phyloP scores from a whole-genome alignment of 2,797 vertebrate genomes.

The Champsocephalus gunnari region DNA sequence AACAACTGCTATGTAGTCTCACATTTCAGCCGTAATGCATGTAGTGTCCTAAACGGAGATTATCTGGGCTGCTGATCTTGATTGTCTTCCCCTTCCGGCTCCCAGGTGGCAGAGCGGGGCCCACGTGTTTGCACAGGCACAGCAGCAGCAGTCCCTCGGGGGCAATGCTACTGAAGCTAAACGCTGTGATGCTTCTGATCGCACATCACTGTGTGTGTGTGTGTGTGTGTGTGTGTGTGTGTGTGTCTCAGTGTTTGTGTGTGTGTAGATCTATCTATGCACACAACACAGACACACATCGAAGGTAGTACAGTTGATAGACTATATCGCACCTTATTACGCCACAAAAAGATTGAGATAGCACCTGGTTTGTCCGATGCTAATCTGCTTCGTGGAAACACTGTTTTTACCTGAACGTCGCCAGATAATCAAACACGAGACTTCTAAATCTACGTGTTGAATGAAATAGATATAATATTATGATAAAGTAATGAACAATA shows the following conservation, averaged over 20 bases:
- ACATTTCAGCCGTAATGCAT: conserved; percentile 79
- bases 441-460: conserved; percentile 49
- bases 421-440: conserved; percentile 60
- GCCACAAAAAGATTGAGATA: conserved; percentile 63
- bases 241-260: conserved; percentile 35
- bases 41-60: conserved; percentile 81
- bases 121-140: conserved; percentile 83
- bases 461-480: conserved; percentile 60
- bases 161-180: conserved; percentile 68
- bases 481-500: conserved; percentile 74
- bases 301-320: conserved; percentile 61
- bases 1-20: conserved; percentile 74
- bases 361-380: conserved; percentile 56
- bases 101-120: conserved; percentile 72
- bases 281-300: conserved; percentile 42
- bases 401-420: conserved; percentile 57
- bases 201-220: conserved; percentile 58
- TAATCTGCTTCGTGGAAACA: conserved; percentile 66
- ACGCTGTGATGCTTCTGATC: conserved; percentile 78
- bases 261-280: conserved; percentile 61
- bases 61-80: conserved; percentile 80
- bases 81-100: conserved; percentile 80
- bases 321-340: conserved; percentile 64
- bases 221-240: conserved; percentile 34
- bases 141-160: conserved; percentile 72